phyloP scores from a whole-genome alignment of 2,797 vertebrate species.

The Tiaroga cobitis region DNA sequence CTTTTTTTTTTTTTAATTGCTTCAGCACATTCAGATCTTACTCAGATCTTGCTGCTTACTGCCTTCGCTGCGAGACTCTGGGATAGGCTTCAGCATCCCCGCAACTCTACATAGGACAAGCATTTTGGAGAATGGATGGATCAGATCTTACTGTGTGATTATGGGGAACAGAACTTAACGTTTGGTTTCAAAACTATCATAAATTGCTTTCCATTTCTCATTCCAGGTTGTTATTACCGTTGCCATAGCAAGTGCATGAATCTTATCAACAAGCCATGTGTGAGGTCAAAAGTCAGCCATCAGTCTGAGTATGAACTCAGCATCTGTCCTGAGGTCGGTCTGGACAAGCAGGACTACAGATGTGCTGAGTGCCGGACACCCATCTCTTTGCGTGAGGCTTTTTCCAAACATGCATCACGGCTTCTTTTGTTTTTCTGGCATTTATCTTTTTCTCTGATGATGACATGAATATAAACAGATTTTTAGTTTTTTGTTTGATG shows the following conservation, averaged over 20 bases:
- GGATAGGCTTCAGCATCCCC: neutral
- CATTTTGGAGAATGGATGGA: neutral
- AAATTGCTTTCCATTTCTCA: neutral
- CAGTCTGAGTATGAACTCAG: slow-evolving; percentile 94
- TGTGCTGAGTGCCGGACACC: slow-evolving; percentile 92
- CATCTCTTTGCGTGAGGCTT: slow-evolving; percentile 89
- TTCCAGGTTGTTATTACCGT: slow-evolving; percentile 91
- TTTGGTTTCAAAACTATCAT: neutral
- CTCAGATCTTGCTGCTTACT: neutral
- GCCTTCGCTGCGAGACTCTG: neutral
- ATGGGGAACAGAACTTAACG: neutral
- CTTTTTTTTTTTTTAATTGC: neutral
- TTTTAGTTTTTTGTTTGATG: neutral
- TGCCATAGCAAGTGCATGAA: slow-evolving; percentile 98
- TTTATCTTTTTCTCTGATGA: neutral
- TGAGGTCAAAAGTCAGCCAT: slow-evolving; percentile 95
- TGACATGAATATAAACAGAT: neutral
- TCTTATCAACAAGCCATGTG: slow-evolving; percentile 91
- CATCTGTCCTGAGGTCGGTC: slow-evolving; percentile 93
- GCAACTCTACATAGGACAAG: neutral
- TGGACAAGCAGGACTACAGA: slow-evolving; percentile 96
- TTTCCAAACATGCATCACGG: neutral
- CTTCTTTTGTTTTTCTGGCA: neutral
- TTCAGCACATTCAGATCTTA: neutral
- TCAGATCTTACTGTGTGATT: neutral